Conservation (phyloP, 2,797 vertebrate genomes). For the Brotogeris chrysoptera region DNA sequence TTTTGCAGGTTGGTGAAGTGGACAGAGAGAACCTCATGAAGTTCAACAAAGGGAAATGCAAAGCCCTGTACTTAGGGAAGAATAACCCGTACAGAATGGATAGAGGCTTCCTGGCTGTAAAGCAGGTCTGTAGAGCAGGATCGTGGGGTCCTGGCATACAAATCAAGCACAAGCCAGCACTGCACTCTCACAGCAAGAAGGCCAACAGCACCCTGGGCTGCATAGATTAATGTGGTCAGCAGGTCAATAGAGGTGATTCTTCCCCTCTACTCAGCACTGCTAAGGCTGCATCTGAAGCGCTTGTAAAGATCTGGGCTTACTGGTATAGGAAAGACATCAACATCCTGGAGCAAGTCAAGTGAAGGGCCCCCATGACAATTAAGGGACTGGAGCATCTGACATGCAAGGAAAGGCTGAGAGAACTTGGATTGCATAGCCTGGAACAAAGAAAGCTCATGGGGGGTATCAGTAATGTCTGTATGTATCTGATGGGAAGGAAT, state of each 20-base stretch:
- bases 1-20: background rate
- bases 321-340: background rate
- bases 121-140: background rate
- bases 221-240: background rate
- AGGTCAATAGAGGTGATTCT: background rate
- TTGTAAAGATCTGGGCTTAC: background rate
- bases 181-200: background rate
- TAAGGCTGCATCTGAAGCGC: background rate
- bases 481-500: background rate
- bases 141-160: background rate
- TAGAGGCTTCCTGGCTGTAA: background rate
- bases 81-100: background rate
- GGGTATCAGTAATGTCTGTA: background rate
- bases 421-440: background rate
- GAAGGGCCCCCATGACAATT: fast-evolving
- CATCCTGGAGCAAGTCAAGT: background rate
- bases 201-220: background rate
- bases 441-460: background rate
- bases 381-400: background rate
- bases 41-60: background rate
- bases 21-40: background rate
- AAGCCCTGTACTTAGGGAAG: background rate
- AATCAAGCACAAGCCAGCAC: background rate
- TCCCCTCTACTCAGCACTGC: background rate
- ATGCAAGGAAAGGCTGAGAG: background rate